A percentile compares a stretch with the other conserved stretches of the same genome.
phyloP scores from a whole-genome alignment of 1,140 invertebrate species.

The Trissolcus basalis region DNA sequence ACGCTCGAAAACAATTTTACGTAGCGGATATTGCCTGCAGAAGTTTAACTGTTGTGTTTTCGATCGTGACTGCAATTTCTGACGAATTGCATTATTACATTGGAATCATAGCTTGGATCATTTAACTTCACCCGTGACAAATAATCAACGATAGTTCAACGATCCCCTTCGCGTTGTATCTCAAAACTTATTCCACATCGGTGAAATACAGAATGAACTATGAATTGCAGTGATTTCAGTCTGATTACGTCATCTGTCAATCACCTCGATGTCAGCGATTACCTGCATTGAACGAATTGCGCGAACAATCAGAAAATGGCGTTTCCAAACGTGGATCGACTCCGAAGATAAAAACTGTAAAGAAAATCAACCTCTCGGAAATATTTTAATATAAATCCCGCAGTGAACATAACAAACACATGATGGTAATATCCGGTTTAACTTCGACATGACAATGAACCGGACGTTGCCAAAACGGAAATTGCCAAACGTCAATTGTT shows the following conservation, averaged over 20 bases:
- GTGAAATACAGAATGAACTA: constrained; percentile 10
- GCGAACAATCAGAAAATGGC: constrained; percentile 66
- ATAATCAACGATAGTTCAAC: constrained; percentile 60
- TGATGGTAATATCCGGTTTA: too few species aligned
- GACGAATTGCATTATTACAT: constrained; percentile 32
- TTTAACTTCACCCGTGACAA: constrained; percentile 41
- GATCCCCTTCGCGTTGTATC: constrained; percentile 25
- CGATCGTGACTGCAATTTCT: constrained; percentile 21
- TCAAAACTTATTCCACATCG: constrained; percentile 10
- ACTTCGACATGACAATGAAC: too few species aligned
- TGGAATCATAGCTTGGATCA: constrained; percentile 26
- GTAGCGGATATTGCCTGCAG: background rate
- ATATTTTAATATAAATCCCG: too few species aligned
- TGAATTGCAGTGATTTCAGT: constrained; percentile 26
- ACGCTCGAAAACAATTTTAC: background rate
- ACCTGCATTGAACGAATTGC: constrained; percentile 61
- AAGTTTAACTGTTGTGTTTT: constrained; percentile 23
- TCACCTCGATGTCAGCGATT: constrained; percentile 51
- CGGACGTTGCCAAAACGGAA: too few species aligned
- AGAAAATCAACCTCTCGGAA: too few species aligned
- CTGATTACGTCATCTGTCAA: constrained; percentile 44
- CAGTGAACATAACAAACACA: too few species aligned
- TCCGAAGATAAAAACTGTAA: constrained; percentile 7
- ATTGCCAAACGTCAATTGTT: too few species aligned
- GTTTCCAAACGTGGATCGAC: constrained; percentile 16